A percentile compares a stretch with the other conserved stretches of the same genome.
phyloP scores from a whole-genome alignment of 2,797 vertebrate genomes.

The Phataginus tricuspis region DNA sequence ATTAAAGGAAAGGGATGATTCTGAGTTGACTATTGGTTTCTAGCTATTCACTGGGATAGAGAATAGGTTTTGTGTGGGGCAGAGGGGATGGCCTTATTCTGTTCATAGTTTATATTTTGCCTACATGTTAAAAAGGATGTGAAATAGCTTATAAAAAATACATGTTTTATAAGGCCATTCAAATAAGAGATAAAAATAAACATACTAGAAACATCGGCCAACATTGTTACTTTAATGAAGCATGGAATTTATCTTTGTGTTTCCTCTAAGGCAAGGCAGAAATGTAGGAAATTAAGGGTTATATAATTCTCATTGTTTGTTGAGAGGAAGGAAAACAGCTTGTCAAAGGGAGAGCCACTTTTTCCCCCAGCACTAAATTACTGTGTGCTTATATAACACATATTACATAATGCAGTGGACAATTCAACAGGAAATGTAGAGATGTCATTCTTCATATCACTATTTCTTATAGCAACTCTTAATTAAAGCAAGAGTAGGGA shows the following conservation, averaged over 20 bases:
- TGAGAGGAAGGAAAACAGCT: constrained; percentile 58
- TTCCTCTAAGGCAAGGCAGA: constrained; percentile 59
- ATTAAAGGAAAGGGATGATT: neutral
- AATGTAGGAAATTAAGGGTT: constrained; percentile 62
- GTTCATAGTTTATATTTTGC: constrained; percentile 40
- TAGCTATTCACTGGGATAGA: neutral
- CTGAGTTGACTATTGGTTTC: neutral
- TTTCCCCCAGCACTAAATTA: constrained; percentile 48
- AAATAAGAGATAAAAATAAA: constrained; percentile 44
- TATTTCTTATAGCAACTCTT: neutral
- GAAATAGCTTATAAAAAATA: constrained; percentile 38
- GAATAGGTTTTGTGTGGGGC: neutral
- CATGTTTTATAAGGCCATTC: constrained; percentile 22
- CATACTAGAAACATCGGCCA: neutral
- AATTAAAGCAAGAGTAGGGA: neutral
- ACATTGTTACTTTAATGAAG: constrained; percentile 45
- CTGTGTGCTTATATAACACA: neutral
- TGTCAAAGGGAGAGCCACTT: constrained; percentile 43
- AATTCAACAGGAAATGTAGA: neutral
- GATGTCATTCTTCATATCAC: neutral
- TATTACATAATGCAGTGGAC: neutral
- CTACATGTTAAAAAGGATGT: neutral
- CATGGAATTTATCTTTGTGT: constrained; percentile 60
- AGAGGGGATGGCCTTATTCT: neutral
- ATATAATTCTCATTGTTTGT: constrained; percentile 67